Evolutionary conservation across 2,888 invertebrate genomes (phyloP).

Genomic region (Xestia rhomboidea): DNA sequence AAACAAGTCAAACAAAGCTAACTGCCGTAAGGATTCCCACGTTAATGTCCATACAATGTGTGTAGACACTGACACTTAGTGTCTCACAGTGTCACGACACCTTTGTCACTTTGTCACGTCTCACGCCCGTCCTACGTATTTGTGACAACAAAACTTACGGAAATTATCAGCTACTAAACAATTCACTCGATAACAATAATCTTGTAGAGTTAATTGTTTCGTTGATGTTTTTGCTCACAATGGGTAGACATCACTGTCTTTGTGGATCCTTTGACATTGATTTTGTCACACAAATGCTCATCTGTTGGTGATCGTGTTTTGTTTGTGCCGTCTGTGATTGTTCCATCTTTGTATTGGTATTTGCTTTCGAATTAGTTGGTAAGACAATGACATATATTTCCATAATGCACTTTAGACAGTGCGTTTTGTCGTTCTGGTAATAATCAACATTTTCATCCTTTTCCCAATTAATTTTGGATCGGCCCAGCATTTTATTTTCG

Average conservation of each 20-base stretch:
- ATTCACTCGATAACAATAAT: constrained; percentile 15
- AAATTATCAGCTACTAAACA: constrained; percentile 34
- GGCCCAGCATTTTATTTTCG: not conserved
- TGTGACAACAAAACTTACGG: constrained; percentile 47
- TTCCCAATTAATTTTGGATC: not conserved
- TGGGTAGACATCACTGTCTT: constrained; percentile 9
- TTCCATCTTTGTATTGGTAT: not conserved
- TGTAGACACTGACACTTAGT: constrained; percentile 71
- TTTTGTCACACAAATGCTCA: not conserved
- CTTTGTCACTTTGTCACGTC: constrained; percentile 67
- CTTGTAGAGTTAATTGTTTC: constrained; percentile 39
- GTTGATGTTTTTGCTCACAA: constrained; percentile 13
- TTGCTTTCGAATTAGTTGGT: not conserved
- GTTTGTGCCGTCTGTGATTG: not conserved
- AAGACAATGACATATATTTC: not conserved
- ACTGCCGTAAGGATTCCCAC: constrained; percentile 72
- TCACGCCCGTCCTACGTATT: constrained; percentile 30
- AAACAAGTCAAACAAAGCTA: constrained; percentile 49
- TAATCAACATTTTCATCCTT: not conserved
- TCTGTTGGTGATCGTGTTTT: not conserved
- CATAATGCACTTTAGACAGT: not conserved
- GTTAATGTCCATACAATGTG: constrained; percentile 72
- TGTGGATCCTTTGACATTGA: not conserved
- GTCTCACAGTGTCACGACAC: constrained; percentile 72
- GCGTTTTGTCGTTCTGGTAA: not conserved